A percentile compares a stretch with the other conserved stretches of the same genome.
These are phyloP conservation scores for Chrysolina oricalcia DNA, from an alignment of 2,888 invertebrate genomes.

Conservation along the genomic window DNA sequence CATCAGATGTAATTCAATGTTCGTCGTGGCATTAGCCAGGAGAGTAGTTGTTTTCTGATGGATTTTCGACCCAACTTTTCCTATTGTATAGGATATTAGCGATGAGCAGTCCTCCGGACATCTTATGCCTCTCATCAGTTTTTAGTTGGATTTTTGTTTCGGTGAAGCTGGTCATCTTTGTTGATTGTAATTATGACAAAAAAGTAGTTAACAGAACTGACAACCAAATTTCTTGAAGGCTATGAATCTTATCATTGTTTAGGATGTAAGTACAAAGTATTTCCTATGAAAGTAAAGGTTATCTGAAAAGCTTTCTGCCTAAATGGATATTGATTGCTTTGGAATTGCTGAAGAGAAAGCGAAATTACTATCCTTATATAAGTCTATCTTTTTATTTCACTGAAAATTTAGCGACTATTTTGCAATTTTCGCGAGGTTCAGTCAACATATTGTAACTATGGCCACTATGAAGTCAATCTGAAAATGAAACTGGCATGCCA, in stretches of 20 bases:
- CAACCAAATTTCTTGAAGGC: neutral
- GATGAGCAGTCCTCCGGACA: too few species aligned
- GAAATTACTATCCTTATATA: too few species aligned
- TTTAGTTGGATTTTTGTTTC: neutral
- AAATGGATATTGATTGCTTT: neutral
- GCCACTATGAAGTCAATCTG: too few species aligned
- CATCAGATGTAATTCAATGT: too few species aligned
- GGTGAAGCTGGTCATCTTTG: neutral
- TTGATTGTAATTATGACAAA: neutral
- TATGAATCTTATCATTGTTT: neutral
- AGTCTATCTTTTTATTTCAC: too few species aligned
- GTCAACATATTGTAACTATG: neutral
- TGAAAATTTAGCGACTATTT: too few species aligned
- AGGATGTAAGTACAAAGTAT: neutral
- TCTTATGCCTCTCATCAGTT: too few species aligned
- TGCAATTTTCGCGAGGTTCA: neutral
- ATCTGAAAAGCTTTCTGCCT: neutral
- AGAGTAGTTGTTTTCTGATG: too few species aligned
- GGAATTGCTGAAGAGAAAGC: neutral
- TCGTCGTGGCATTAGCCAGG: too few species aligned
- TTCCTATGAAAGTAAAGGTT: neutral
- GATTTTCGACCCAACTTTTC: too few species aligned
- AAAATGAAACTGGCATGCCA: neutral
- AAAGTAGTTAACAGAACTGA: neutral
- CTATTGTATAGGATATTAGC: too few species aligned